Evolutionary conservation across 1,140 invertebrate species (phyloP).

Genomic region (Pissodes strobi): DNA sequence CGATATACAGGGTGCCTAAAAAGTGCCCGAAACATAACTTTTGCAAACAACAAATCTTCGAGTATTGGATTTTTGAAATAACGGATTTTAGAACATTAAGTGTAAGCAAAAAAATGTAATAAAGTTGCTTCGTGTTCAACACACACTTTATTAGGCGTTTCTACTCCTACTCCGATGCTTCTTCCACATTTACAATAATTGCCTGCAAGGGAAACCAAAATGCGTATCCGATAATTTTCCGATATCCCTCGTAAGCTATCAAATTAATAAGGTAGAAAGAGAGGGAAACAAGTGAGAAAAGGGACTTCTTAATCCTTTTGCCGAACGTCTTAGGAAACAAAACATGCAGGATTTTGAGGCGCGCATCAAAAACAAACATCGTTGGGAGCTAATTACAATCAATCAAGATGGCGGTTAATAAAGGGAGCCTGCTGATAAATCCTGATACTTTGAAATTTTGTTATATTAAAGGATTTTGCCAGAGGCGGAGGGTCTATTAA

Average conservation of each 20-base stretch:
- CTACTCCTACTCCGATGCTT: too few species aligned
- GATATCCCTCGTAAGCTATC: neutral
- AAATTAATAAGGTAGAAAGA: constrained; percentile 10
- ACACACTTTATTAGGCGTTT: too few species aligned
- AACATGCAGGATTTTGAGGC: constrained; percentile 37
- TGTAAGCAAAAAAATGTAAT: too few species aligned
- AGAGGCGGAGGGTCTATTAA: constrained; percentile 15
- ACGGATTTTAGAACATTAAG: too few species aligned
- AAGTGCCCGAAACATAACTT: too few species aligned
- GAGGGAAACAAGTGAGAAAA: constrained; percentile 8
- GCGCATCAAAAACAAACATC: constrained; percentile 40
- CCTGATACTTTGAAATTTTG: constrained; percentile 38
- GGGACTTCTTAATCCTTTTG: constrained; percentile 28
- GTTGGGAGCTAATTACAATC: constrained; percentile 36
- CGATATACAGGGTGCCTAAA: too few species aligned
- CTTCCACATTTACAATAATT: too few species aligned
- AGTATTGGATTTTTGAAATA: too few species aligned
- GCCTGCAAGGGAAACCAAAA: too few species aligned
- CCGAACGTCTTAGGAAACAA: constrained; percentile 34
- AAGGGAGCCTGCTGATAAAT: constrained; percentile 38
- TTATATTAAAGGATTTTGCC: constrained; percentile 24
- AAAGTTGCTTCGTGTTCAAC: too few species aligned
- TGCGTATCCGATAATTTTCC: too few species aligned
- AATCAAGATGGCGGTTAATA: constrained; percentile 40
- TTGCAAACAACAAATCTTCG: too few species aligned